Base-by-base conservation (phyloP, 2,888 invertebrate species). In the Cepaea hortensis region DNA sequence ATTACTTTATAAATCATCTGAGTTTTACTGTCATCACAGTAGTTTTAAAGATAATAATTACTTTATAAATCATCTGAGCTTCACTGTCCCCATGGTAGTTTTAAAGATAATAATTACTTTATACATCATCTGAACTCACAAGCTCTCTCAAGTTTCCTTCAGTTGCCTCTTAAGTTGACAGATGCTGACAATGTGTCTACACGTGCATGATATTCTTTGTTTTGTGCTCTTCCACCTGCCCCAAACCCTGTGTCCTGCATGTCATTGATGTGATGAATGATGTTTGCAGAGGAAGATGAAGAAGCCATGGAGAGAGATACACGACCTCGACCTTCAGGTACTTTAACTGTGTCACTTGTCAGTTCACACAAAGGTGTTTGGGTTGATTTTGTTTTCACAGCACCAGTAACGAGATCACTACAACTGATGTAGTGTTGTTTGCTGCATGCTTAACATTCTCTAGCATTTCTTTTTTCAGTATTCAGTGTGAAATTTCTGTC, bases 251-350 rank as follows among this genome's bases (percentile, higher is more conserved):
- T 48, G 7, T 48, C 77, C 65, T 84, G 76, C 84, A 76, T 84
- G 76, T 77, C 77, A 23, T 46, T 82, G 55, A 76, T 76, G 76
- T 77, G 77, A 77, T 70, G 81, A 70, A 48, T 70, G 50, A 65
- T 68, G 81, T 81, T 81, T 35, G 46, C 81, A 77, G 76, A 84
- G 15, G 84, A 65, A 77, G 77, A 84, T 62, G 76, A 84, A 35
- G 84, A 84, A 23, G 68, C 61, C 11, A 77, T 77, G n/a, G 77
- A 68, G 9, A 48, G 13, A n/a, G 84, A 20, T 18, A 62, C 61
- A 20, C 46, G n/a, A 23, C 84, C 65, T 77, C 76, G 65, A n/a
- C 76, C 77, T 62, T 77, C 77, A 84, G 84, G 84, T 84, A 84
- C 61, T 75, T 5, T 18, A 83, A 75, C 23, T 35, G n/a, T 68